Evolutionary conservation across 92 coral and sea anemone genomes (phyloP).

Genomic region (Blastomussa wellsi): DNA sequence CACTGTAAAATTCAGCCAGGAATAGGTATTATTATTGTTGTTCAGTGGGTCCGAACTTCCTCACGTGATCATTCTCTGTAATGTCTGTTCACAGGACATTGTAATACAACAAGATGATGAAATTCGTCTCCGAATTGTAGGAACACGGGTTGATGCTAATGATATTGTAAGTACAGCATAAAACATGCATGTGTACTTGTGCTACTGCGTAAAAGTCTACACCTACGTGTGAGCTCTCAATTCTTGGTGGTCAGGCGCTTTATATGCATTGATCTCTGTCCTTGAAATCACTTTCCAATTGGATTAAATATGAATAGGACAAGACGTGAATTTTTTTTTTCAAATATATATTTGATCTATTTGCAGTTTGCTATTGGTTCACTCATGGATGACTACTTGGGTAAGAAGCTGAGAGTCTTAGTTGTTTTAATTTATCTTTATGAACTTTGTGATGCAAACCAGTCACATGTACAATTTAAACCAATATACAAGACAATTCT

Average conservation of each 20-base stretch:
- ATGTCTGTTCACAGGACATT: slow-evolving; percentile 66
- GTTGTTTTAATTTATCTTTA: background rate
- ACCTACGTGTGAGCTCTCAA: background rate
- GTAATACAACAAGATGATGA: slow-evolving; percentile 97
- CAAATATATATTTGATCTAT: background rate
- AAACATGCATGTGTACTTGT: background rate
- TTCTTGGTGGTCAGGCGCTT: background rate
- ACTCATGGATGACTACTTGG: slow-evolving; percentile 96
- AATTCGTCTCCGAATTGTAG: slow-evolving; percentile 89
- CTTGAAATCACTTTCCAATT: background rate
- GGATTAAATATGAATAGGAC: background rate
- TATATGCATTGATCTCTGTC: background rate
- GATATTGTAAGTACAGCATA: slow-evolving; percentile 82
- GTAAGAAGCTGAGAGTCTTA: slow-evolving; percentile 66
- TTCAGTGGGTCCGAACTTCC: background rate
- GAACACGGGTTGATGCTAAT: slow-evolving; percentile 99
- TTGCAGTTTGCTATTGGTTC: slow-evolving; percentile 98
- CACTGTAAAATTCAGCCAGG: no score
- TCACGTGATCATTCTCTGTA: background rate
- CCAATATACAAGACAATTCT: no score
- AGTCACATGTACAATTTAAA: no score
- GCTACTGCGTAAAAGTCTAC: no score
- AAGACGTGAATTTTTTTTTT: no score
- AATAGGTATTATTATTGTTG: no score
- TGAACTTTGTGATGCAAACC: background rate